These are phyloP conservation scores for Zenarchopterus dispar DNA, from an alignment of 2,797 vertebrate genomes.

Conservation along the genomic window DNA sequence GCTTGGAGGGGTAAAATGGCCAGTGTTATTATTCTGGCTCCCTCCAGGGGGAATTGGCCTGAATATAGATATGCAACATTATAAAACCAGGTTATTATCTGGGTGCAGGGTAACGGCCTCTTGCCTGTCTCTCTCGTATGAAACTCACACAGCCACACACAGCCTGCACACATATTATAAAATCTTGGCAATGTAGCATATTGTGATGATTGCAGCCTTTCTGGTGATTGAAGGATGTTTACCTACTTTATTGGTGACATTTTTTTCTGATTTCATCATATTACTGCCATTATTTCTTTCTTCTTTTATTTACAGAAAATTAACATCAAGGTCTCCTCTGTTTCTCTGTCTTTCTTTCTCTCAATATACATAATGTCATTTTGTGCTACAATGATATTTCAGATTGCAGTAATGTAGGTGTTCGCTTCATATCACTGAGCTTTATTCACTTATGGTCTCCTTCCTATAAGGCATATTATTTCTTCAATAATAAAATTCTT, in stretches of 20 bases:
- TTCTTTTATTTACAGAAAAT: slow-evolving; percentile 59
- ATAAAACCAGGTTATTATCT: slow-evolving; percentile 84
- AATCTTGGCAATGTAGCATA: slow-evolving; percentile 45
- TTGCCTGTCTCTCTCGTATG: slow-evolving; percentile 67
- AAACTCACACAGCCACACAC: slow-evolving; percentile 40
- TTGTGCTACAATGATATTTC: slow-evolving; percentile 67
- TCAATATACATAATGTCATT: slow-evolving; percentile 57
- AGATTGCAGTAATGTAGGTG: slow-evolving; percentile 51
- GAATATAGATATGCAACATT: slow-evolving; percentile 86
- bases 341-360: slow-evolving; percentile 16
- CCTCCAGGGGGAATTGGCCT: slow-evolving; percentile 81
- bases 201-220: slow-evolving; percentile 61
- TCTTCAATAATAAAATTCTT: slow-evolving; percentile 53
- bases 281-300: slow-evolving; percentile 43
- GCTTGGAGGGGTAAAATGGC: slow-evolving; percentile 80
- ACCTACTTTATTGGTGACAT: slow-evolving; percentile 33
- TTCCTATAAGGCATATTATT: slow-evolving; percentile 56
- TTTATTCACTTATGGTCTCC: slow-evolving; percentile 60
- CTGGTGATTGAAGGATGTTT: slow-evolving; percentile 64
- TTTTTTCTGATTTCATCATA: slow-evolving; percentile 41
- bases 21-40: slow-evolving; percentile 79
- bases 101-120: slow-evolving; percentile 81
- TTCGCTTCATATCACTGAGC: slow-evolving; percentile 55
- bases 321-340: slow-evolving; percentile 33
- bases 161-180: slow-evolving; percentile 47